Base-by-base conservation (phyloP, 23 tunicate species). In the Ciona savignyi region DNA sequence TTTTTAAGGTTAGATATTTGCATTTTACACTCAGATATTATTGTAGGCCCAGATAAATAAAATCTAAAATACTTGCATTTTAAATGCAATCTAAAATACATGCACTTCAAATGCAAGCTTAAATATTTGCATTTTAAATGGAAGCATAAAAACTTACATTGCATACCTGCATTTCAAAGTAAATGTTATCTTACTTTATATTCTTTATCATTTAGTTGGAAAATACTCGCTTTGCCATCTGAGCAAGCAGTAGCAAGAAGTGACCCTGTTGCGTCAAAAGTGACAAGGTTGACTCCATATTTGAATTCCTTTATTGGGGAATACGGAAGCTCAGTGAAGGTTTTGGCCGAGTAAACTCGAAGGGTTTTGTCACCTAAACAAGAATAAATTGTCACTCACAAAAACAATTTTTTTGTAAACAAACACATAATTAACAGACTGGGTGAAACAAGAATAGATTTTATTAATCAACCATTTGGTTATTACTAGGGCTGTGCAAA, bases 151-250 rank as follows among this genome's bases (percentile, higher is more conserved):
- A n/a, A n/a, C n/a, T n/a, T n/a, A n/a, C n/a, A n/a, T n/a, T n/a
- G n/a, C n/a, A n/a, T n/a, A n/a, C n/a, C n/a, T n/a, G n/a, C n/a
- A n/a, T n/a, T n/a, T n/a, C n/a, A n/a, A n/a, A n/a, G n/a, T n/a
- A n/a, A n/a, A n/a, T 42, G 15, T 42, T 42, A 42, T 11, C 67
- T 20, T 2, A 86, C 93, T 77, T 86, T 48, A 21, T 61, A 81
- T 25, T 70, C 74, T 30, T 49, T 49, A 0, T 80, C 83, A 56
- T 62, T 42, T 51, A 85, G 51, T 63, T 65, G 35, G 77, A 88
- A 85, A 3, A 91, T 4, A 75, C 79, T 78, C 29, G 97, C 83
- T 48, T 75, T 84, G 25, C 97, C 97, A 74, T 91, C 97, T n/a
- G 72, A 83, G 29, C 84, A 72, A 2, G 91, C 90, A 0, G 91